A percentile compares a stretch with the other conserved stretches of the same genome.
These are phyloP conservation scores for Ataeniobius toweri DNA, from an alignment of 2,797 vertebrate genomes.

Conservation along the genomic window DNA sequence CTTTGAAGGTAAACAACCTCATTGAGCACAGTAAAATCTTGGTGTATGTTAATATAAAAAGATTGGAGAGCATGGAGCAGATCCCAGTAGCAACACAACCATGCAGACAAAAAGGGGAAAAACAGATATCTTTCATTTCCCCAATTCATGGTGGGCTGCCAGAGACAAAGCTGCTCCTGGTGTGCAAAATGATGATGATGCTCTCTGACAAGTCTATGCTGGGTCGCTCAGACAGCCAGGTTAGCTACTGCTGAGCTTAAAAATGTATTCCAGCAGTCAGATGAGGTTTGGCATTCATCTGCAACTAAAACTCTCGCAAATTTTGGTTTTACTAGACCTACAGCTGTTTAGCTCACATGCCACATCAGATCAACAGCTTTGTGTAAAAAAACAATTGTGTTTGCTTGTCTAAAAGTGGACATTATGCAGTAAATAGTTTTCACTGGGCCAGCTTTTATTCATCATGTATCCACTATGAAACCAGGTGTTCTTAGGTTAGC, in stretches of 20 bases:
- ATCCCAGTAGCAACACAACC: not conserved
- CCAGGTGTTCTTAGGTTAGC: not conserved
- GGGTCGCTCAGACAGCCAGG: not conserved
- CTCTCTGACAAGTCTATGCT: not conserved
- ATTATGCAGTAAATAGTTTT: not conserved
- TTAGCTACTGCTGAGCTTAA: not conserved
- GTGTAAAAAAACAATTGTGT: not conserved
- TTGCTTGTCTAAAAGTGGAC: not conserved
- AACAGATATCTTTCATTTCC: not conserved
- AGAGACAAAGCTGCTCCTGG: not conserved
- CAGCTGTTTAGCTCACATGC: not conserved
- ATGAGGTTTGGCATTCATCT: not conserved
- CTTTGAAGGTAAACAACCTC: too few relatives aligned
- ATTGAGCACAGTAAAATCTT: not conserved
- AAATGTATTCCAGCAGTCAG: not conserved
- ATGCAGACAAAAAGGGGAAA: not conserved
- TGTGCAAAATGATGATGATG: not conserved
- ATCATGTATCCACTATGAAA: not conserved
- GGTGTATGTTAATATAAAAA: not conserved
- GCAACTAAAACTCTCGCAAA: not conserved
- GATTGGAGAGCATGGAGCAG: not conserved
- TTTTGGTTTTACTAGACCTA: too few relatives aligned
- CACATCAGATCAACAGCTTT: not conserved
- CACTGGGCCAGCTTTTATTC: not conserved
- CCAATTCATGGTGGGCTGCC: slow-evolving; percentile 1